These are phyloP conservation scores for Zosterops hypoxanthus DNA, from an alignment of 2,113 vertebrate species.

Conservation along the genomic window DNA sequence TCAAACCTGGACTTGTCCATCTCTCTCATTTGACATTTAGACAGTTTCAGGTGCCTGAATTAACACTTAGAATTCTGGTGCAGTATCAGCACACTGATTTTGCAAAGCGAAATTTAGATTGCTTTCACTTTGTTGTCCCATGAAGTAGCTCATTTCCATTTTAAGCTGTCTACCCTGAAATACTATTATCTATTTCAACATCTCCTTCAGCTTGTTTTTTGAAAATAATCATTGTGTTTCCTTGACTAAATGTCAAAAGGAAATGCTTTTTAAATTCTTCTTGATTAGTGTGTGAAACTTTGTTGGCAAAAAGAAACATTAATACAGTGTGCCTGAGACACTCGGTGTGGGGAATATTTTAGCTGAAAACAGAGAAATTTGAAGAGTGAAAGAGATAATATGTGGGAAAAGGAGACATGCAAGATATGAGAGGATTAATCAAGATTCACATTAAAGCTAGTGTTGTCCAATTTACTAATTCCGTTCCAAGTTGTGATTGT, in stretches of 20 bases:
- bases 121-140: background rate
- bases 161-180: background rate
- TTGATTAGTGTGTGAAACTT: background rate
- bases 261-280: background rate
- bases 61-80: background rate
- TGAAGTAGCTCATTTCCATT: background rate
- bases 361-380: background rate
- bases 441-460: background rate
- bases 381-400: background rate
- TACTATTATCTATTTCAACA: background rate
- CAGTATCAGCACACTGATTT: background rate
- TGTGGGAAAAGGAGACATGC: background rate
- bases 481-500: background rate
- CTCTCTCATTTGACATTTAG: background rate
- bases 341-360: background rate
- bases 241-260: background rate
- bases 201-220: background rate
- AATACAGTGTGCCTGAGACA: background rate
- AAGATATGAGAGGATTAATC: background rate
- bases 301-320: background rate
- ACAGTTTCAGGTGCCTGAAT: background rate
- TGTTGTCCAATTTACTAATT: background rate
- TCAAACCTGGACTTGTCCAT: background rate
- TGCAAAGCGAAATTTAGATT: background rate
- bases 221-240: background rate